These are phyloP conservation scores for Phrixothrix hirtus DNA, from an alignment of 2,888 invertebrate species.

Conservation along the genomic window DNA sequence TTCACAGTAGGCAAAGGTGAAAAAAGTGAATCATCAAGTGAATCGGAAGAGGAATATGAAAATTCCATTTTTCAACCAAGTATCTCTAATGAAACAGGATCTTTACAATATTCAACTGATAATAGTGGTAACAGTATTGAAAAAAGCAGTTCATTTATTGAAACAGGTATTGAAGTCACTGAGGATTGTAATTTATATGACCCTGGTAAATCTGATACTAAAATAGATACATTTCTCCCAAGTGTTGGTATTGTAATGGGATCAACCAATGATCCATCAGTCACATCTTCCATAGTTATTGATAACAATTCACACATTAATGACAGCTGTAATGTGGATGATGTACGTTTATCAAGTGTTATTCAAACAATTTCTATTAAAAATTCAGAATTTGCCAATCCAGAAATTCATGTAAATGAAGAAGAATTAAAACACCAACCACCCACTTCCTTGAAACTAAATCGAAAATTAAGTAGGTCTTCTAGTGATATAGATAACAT, in stretches of 20 bases:
- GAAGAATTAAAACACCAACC: constrained; percentile 55
- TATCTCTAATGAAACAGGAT: constrained; percentile 35
- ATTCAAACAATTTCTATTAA: constrained; percentile 51
- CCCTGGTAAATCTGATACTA: constrained; percentile 34
- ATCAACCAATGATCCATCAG: constrained; percentile 33
- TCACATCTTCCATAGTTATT: constrained; percentile 32
- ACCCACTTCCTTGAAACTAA: constrained; percentile 61
- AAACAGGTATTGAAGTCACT: constrained; percentile 49
- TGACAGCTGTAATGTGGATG: constrained; percentile 50
- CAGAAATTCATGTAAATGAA: constrained; percentile 52
- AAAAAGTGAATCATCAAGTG: constrained; percentile 60
- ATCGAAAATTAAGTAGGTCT: constrained; percentile 71
- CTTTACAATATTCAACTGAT: constrained; percentile 37
- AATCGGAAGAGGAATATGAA: constrained; percentile 68
- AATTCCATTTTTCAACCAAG: constrained; percentile 59
- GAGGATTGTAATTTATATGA: constrained; percentile 40
- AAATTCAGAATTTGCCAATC: constrained; percentile 41
- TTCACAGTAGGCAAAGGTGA: constrained; percentile 60
- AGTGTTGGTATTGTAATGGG: constrained; percentile 69
- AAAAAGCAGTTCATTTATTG: constrained; percentile 32
- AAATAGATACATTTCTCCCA: constrained; percentile 61
- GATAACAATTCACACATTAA: constrained; percentile 51
- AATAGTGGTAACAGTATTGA: constrained; percentile 19
- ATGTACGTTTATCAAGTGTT: constrained; percentile 54
- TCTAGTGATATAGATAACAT: constrained; percentile 65